Base-by-base conservation (phyloP, 2,797 vertebrate genomes). In the Acestrorhynchus altus region DNA sequence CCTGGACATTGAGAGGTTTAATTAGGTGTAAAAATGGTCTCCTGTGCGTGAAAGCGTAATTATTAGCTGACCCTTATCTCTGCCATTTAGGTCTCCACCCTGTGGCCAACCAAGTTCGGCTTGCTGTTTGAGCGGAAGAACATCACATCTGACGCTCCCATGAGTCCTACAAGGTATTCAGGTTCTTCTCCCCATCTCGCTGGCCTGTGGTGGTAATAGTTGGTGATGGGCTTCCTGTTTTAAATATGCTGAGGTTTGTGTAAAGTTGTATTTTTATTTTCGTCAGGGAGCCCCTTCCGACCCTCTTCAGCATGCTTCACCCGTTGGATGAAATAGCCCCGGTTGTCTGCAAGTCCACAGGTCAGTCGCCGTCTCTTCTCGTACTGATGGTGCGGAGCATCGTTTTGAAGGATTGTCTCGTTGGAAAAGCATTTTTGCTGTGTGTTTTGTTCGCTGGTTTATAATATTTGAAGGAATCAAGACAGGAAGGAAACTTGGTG, bases 221-320 rank as follows among this genome's bases (percentile, higher is more conserved):
- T n/a, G n/a, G n/a, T n/a, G n/a, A n/a, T n/a, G n/a, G n/a, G n/a
- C n/a, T n/a, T 51, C 22, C n/a, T 9, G 11, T 42, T 76, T 24
- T 72, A 1, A 28, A 18, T 51, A 31, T 20, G 22, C 16, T 49
- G 40, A 26, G n/a, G n/a, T n/a, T n/a, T n/a, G n/a, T n/a, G n/a
- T n/a, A n/a, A 47, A 42, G n/a, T 26, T 65, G 3, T 26, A 47
- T n/a, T 40, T 65, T 54, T 26, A 60, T 12, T 83, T 24, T 90
- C 87, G 72, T 54, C 87, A 99, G 98, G 85, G 96, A 98, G 68
- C 94, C 95, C 86, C 92, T 99, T 78, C 97, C 98, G 0, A 98
- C 95, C 0, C 89, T 99, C 86, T 99, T 98, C 90, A 99, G 97
- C 89, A 98, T 99, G 97, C 89, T 99, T 51, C 97, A 99, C 84